Conservation (phyloP, 2,888 invertebrate species). For the Spatulosminthurus flaviceps region DNA sequence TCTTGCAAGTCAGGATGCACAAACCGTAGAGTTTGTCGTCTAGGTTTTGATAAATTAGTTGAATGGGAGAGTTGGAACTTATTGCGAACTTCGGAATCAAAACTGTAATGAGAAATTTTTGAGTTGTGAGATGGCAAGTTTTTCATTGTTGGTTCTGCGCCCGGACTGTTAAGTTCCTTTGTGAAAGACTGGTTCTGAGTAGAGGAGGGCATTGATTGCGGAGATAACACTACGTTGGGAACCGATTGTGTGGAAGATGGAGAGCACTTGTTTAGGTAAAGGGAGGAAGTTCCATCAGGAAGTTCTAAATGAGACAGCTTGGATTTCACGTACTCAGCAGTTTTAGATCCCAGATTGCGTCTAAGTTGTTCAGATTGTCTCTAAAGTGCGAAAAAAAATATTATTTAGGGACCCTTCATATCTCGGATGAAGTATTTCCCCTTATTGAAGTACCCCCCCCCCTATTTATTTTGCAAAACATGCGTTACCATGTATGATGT, state of each 20-base stretch:
- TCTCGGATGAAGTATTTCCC: too few species aligned
- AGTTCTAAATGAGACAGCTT: slow-evolving; percentile 30
- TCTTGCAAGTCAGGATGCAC: background rate
- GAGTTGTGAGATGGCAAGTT: background rate
- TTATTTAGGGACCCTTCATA: too few species aligned
- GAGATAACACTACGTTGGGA: background rate
- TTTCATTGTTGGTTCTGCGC: background rate
- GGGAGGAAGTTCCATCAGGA: slow-evolving; percentile 23
- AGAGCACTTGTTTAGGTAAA: background rate
- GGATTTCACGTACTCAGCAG: slow-evolving; percentile 22
- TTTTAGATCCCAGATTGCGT: slow-evolving; percentile 9
- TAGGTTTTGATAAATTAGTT: background rate
- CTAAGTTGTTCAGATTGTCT: background rate
- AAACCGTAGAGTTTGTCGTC: slow-evolving; percentile 24
- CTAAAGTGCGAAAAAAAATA: slow-evolving; percentile 5
- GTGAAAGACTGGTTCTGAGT: background rate
- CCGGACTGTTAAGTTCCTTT: background rate
- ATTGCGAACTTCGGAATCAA: slow-evolving; percentile 3
- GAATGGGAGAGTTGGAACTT: slow-evolving; percentile 4
- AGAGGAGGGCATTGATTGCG: background rate
- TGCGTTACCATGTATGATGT: slow-evolving; percentile 29
- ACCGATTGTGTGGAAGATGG: background rate
- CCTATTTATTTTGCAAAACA: too few species aligned
- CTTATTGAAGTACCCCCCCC: too few species aligned
- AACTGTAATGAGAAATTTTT: background rate